A percentile compares a stretch with the other conserved stretches of the same genome.
These are phyloP conservation scores for Sebastes wilsoni DNA, from an alignment of 2,797 vertebrate species.

Conservation along the genomic window DNA sequence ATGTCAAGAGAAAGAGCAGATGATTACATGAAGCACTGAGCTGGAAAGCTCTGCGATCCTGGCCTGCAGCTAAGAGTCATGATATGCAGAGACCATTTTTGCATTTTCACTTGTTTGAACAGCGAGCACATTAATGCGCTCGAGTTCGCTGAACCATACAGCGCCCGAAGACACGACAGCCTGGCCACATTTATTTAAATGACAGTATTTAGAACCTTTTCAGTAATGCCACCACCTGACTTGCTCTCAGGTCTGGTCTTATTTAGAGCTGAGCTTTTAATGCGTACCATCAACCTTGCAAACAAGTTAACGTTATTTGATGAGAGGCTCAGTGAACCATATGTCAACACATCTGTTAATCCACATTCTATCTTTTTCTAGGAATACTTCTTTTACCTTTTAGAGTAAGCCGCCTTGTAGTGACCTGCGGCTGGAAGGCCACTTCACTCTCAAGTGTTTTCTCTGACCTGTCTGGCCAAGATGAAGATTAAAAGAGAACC, in stretches of 20 bases:
- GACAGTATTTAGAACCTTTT: not conserved
- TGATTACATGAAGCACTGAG: conserved; percentile 60
- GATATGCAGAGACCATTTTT: conserved; percentile 44
- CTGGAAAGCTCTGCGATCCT: conserved; percentile 65
- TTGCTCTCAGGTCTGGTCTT: not conserved
- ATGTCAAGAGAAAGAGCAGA: conserved; percentile 39
- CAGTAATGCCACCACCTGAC: not conserved
- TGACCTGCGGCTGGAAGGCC: conserved; percentile 38
- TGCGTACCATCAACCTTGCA: conserved; percentile 18
- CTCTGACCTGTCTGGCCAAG: conserved; percentile 22
- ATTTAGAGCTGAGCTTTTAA: conserved; percentile 9
- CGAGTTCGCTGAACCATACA: conserved; percentile 17
- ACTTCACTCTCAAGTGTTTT: conserved; percentile 29
- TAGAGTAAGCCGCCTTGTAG: conserved; percentile 10
- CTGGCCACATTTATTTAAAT: conserved; percentile 13
- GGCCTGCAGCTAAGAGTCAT: conserved; percentile 57
- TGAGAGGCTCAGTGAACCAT: conserved; percentile 14
- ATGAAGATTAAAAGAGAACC: conserved; percentile 43
- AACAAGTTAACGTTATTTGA: conserved; percentile 21
- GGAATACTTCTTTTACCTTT: conserved; percentile 11
- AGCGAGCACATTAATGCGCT: conserved; percentile 6
- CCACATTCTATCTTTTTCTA: conserved; percentile 15
- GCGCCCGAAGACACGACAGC: conserved; percentile 10
- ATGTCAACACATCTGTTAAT: conserved; percentile 35
- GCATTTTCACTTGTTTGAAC: conserved; percentile 56